Evolutionary conservation across 2,113 vertebrate species (phyloP).

Genomic region (Caranx melampygus): DNA sequence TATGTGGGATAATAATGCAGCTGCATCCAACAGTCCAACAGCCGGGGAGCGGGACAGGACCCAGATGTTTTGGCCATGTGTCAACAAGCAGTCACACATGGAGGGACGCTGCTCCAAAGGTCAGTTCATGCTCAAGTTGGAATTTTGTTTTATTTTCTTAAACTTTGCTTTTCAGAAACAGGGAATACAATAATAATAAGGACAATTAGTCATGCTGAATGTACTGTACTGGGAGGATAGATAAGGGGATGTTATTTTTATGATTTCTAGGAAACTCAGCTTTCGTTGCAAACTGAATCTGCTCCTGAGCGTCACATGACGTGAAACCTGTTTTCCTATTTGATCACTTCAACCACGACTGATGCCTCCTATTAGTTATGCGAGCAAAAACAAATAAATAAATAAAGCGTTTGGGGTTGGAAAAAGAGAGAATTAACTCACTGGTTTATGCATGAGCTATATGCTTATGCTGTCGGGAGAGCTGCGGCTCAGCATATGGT

Average conservation of each 20-base stretch:
- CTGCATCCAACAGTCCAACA: background rate
- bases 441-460: slow-evolving; percentile 83
- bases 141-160: too few relatives aligned
- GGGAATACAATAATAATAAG: too few relatives aligned
- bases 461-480: slow-evolving; percentile 64
- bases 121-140: background rate
- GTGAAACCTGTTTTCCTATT: background rate
- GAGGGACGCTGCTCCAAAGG: background rate
- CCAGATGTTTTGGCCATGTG: background rate
- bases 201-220: too few relatives aligned
- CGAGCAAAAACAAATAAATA: slow-evolving; percentile 38
- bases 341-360: slow-evolving; percentile 59
- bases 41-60: background rate
- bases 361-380: slow-evolving; percentile 60
- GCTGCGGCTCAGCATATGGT: slow-evolving; percentile 86
- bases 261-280: background rate
- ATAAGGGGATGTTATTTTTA: background rate
- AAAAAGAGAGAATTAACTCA: slow-evolving; percentile 33
- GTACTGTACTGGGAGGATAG: background rate
- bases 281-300: background rate
- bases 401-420: background rate
- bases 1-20: background rate
- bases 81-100: background rate
- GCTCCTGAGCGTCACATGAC: background rate
- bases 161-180: too few relatives aligned